Base-by-base conservation (phyloP, 1,140 invertebrate species). In the Tetramorium parvispinum region DNA sequence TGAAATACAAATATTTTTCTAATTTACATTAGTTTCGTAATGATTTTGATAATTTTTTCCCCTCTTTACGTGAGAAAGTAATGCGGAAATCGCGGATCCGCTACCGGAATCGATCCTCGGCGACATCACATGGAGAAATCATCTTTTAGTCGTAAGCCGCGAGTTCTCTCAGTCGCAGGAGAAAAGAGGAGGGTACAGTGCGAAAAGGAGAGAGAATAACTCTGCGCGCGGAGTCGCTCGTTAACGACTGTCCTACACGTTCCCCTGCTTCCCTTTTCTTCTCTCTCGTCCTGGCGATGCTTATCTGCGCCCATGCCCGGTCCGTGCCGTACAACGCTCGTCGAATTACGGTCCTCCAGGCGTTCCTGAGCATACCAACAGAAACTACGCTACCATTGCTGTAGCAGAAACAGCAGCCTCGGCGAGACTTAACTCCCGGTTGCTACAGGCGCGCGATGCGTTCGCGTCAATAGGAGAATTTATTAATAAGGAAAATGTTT, bases 181-280 rank as follows among this genome's bases (percentile, higher is more conserved):
- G 49, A 55, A 57, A 73, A 43, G 43, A 53, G 53, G 40, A 49
- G 46, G 27, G 21, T 18, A 5, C 16, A 11, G 70, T 49, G 61
- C 13, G 27, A 70, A 63, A 68, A 53, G 57, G 57, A 70, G n/a
- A 77, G 57, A 59, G 85, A 66, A 43, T 68, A 85, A 81, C 61
- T 85, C 79, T 81, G 89, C 86, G 76, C 79, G 71, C 65, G 59
- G 85, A 91, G 90, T 89, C 85, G 90, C 90, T 91, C 89, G 89
- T 91, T 91, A 91, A 90, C 89, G 89, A 87, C 89, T 91, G 89
- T 91, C 89, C 89, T 91, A 91, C 89, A 91, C 89, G 89, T 71
- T 88, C 85, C 49, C 73, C 73, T 61, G 68, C 81, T 43, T 85
- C 66, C 78, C 85, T 89, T 70, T 87, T 89, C 88, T 87, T 85